A percentile compares a stretch with the other conserved stretches of the same genome.
These are phyloP conservation scores for Tethya wilhelma DNA, from an alignment of 37 sponge, comb jelly and placozoan genomes.

Conservation along the genomic window DNA sequence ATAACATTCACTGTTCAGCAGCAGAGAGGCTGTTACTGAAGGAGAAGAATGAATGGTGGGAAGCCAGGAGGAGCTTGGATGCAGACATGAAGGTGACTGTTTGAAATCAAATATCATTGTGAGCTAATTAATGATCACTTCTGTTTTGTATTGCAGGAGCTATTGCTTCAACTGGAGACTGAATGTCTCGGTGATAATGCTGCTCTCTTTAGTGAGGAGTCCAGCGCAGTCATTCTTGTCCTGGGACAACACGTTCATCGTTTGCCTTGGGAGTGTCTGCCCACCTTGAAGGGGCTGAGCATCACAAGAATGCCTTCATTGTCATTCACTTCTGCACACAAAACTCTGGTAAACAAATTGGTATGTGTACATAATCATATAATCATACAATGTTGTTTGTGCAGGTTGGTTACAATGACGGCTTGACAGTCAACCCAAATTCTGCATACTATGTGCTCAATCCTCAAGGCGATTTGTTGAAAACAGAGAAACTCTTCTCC, in stretches of 20 bases:
- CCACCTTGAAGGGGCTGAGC: conserved; percentile 28
- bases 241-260: conserved; percentile 32
- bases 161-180: conserved; percentile 17
- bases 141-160: neutral
- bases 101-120: neutral
- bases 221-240: conserved; percentile 17
- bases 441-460: conserved; percentile 75
- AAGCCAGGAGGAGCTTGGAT: conserved; percentile 32
- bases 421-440: conserved; percentile 13
- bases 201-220: neutral
- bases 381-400: neutral
- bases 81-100: conserved; percentile 12
- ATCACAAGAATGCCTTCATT: conserved; percentile 79
- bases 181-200: conserved; percentile 22
- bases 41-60: conserved; percentile 57
- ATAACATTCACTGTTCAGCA: neutral
- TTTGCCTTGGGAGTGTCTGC: conserved; percentile 73
- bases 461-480: conserved; percentile 65
- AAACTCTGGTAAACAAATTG: conserved; percentile 31
- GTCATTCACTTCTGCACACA: conserved; percentile 57
- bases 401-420: neutral
- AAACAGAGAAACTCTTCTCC: conserved; percentile 67
- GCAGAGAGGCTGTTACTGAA: conserved; percentile 8
- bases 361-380: neutral
- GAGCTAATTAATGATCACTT: too few relatives aligned